Conservation (phyloP, 2,797 vertebrate species). For the Spea hammondii region DNA sequence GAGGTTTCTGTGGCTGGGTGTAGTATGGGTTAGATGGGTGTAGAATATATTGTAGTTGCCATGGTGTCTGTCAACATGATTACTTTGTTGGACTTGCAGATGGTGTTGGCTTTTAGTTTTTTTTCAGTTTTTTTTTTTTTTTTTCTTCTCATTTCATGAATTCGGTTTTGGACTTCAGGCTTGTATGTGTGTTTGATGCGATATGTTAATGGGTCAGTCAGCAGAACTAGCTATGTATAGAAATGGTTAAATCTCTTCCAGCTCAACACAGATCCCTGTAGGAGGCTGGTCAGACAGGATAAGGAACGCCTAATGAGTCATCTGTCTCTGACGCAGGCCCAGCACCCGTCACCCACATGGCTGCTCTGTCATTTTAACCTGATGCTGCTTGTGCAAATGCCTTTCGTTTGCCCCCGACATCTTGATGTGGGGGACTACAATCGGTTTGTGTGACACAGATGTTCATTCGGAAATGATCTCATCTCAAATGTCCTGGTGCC, state of each 20-base stretch:
- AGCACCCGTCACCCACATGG: conserved; percentile 18
- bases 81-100: too few species aligned
- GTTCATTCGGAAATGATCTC: too few species aligned
- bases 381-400: neutral
- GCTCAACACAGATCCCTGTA: neutral
- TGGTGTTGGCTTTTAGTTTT: too few species aligned
- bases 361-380: conserved; percentile 2
- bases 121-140: too few species aligned
- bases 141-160: too few species aligned
- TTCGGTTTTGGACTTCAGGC: too few species aligned
- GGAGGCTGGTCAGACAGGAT: conserved; percentile 10
- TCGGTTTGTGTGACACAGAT: too few species aligned
- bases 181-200: too few species aligned
- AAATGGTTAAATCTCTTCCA: neutral
- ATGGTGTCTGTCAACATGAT: neutral
- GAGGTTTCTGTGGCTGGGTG: conserved; percentile 4
- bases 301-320: conserved; percentile 32
- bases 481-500: too few species aligned
- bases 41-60: conserved; percentile 5
- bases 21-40: conserved; percentile 11
- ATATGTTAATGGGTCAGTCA: too few species aligned
- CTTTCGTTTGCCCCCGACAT: too few species aligned
- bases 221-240: neutral
- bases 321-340: conserved; percentile 1
- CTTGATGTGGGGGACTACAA: too few species aligned